These are phyloP conservation scores for Notechis scutatus DNA, from an alignment of 2,113 vertebrate species.

Conservation along the genomic window DNA sequence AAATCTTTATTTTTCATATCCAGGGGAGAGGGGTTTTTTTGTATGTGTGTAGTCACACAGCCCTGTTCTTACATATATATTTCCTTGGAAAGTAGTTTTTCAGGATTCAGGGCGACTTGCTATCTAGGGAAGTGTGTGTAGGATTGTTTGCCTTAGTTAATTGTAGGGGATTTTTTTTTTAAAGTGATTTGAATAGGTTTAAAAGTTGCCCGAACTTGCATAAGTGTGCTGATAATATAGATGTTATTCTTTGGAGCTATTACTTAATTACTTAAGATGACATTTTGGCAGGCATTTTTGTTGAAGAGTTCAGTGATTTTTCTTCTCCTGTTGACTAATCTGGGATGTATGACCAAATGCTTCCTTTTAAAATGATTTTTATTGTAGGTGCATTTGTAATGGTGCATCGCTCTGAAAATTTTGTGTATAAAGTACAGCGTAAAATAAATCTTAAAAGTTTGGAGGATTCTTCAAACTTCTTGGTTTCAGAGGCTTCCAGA, in stretches of 20 bases:
- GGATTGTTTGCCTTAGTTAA: neutral
- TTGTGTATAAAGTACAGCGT: neutral
- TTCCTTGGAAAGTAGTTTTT: neutral
- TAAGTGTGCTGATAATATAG: neutral
- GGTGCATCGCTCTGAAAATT: neutral
- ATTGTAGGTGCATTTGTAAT: neutral
- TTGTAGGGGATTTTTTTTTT: neutral
- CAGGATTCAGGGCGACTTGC: neutral
- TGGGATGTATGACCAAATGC: neutral
- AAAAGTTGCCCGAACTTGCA: neutral
- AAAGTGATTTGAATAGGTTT: neutral
- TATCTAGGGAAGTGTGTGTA: neutral
- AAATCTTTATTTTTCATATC: neutral
- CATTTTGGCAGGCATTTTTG: neutral
- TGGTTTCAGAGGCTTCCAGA: neutral
- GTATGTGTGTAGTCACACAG: neutral
- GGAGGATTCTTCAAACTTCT: neutral
- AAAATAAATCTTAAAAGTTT: neutral
- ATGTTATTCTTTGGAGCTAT: neutral
- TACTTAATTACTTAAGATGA: neutral
- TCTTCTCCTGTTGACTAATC: neutral
- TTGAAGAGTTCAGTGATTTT: neutral
- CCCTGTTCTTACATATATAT: neutral
- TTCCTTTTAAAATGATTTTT: neutral
- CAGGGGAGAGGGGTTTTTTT: neutral